These are phyloP conservation scores for Aphaenogaster ashmeadi DNA, from an alignment of 1,140 invertebrate genomes.

Conservation along the genomic window DNA sequence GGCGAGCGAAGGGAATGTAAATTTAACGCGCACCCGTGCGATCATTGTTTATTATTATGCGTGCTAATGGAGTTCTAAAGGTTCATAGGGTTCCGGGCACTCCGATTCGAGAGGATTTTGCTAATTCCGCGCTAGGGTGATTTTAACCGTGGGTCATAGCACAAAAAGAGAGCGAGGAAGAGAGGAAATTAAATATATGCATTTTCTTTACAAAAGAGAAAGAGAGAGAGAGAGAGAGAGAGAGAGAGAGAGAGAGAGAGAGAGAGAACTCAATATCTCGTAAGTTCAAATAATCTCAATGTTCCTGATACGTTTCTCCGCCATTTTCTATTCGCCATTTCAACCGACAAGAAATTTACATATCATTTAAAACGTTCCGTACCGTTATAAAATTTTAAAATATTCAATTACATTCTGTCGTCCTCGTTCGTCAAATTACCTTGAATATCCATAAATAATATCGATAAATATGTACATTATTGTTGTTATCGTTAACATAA, in stretches of 20 bases:
- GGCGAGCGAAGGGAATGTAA: conserved; percentile 20
- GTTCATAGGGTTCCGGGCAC: conserved; percentile 30
- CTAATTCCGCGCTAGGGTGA: conserved; percentile 57
- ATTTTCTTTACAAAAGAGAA: conserved; percentile 12
- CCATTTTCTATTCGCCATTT: conserved; percentile 42
- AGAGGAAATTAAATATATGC: conserved; percentile 37
- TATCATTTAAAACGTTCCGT: conserved; percentile 38
- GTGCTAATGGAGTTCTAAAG: conserved; percentile 69
- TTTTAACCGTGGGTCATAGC: conserved; percentile 67
- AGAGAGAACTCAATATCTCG: conserved; percentile 19
- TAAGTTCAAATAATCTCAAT: conserved; percentile 65
- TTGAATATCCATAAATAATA: conserved; percentile 42
- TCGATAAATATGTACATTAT: conserved; percentile 15
- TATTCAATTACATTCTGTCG: conserved; percentile 9
- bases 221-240: neutral
- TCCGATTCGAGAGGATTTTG: conserved; percentile 71
- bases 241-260: neutral
- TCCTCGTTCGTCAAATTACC: conserved; percentile 4
- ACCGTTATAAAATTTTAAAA: conserved; percentile 32
- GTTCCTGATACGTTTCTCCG: neutral
- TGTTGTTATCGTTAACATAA: conserved; percentile 43
- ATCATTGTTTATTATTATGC: conserved; percentile 74
- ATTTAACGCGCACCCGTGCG: conserved; percentile 37
- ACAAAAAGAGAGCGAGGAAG: conserved; percentile 46
- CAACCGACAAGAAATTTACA: neutral